phyloP scores from a whole-genome alignment of 2,888 invertebrate genomes.

The Lepidochitona cinerea region DNA sequence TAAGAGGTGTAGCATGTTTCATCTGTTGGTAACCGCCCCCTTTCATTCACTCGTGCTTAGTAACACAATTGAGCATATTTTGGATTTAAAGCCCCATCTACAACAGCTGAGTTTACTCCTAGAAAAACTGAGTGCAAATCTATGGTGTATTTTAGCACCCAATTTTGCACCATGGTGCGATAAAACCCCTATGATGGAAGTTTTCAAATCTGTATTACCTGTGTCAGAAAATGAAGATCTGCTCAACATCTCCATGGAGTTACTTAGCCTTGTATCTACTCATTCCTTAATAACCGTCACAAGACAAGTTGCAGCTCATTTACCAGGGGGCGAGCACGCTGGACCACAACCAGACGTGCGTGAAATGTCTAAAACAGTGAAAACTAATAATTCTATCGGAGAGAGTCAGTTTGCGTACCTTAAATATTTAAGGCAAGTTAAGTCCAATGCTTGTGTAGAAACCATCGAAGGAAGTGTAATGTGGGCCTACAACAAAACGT shows the following conservation, averaged over 20 bases:
- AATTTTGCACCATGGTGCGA: not conserved
- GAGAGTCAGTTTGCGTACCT: not conserved
- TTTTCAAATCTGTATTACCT: not conserved
- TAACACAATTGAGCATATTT: not conserved
- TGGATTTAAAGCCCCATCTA: not conserved
- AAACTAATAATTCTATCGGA: not conserved
- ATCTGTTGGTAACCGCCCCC: not conserved
- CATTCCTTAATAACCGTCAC: not conserved
- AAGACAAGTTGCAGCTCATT: not conserved
- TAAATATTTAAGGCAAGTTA: not conserved
- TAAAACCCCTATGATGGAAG: not conserved
- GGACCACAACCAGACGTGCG: no score
- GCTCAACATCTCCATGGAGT: not conserved
- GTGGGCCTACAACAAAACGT: not conserved
- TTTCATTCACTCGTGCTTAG: not conserved
- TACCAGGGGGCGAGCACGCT: not conserved
- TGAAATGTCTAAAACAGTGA: not conserved
- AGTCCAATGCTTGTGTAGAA: not conserved
- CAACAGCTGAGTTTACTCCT: not conserved
- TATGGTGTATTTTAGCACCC: not conserved
- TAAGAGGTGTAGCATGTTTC: not conserved
- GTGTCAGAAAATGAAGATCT: not conserved
- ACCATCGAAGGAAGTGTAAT: not conserved
- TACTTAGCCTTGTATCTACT: not conserved
- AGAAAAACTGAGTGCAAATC: not conserved